Evolutionary conservation across 2,113 vertebrate genomes (phyloP), one percentile per base, ranked within the genome.

Genomic region (Chaetorhynchus papuensis): DNA sequence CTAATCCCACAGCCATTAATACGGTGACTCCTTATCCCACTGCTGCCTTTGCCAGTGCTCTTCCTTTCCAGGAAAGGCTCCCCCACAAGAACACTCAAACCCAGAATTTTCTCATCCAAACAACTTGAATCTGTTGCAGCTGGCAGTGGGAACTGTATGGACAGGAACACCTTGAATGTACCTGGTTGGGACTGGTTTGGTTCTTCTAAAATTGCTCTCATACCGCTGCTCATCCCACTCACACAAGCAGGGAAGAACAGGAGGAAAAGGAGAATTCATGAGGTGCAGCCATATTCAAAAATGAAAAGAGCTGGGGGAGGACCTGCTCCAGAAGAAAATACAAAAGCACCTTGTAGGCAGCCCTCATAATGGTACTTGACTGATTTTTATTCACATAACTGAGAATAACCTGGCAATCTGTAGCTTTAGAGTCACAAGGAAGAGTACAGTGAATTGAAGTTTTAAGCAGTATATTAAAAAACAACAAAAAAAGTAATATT

Each of bases 381-480:
- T 90, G 86, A 89, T 89, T 94, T 90, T 93, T 96, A 90, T 88
- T 94, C 95, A 88, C 22, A 6, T 54, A 79, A 50, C 78, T 83
- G 59, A 88, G 88, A 94, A 88, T 31, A 96, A 96, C 64, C 52
- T 60, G 71, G 59, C 41, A 88, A 88, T 92, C 88, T 80, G 70
- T 74, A 94, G 80, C 76, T 81, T 80, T 39, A 31, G 71, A 83
- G 52, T 75, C 26, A 28, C 42, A 70, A 56, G 19, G 27, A 63
- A 78, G 87, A 93, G 49, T 63, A 94, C 44, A 76, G 28, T 6
- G 44, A 83, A 68, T 7, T 78, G 39, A 91, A 68, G 56, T 87
- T 87, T 65, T 47, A 81, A 68, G 37, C 33, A 71, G 52, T 7
- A 60, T 20, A 50, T 60, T 21, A 7, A 81, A 87, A 80, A 28